Evolutionary conservation across 53 echinoderm and acorn worm species (phyloP), one percentile per base, ranked within the genome.

Genomic region (Henricia sp.): DNA sequence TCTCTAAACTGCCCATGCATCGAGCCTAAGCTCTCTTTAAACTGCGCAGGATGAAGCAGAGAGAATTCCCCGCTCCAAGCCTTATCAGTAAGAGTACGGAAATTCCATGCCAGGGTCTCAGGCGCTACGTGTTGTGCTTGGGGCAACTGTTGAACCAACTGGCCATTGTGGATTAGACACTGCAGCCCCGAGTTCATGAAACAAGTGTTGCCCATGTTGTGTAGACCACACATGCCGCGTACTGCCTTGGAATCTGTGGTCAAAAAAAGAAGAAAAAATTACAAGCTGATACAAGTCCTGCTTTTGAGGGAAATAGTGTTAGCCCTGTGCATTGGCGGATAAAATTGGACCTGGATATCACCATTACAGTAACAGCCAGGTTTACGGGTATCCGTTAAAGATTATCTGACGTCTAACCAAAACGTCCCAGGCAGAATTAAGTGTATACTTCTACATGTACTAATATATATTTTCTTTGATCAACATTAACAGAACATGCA

Each of bases 151-250:
- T 89, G 77, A 24, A 88, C 88, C 43, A 94, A 77, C 44, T 84
- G 85, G 13, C 92, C 54, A 39, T 92, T 92, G 83, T 92, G 92
- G 68, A 97, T 85, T 23, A 97, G 94, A 84, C 97, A 97, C 94
- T 97, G 97, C 19, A 97, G 92, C 11, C 94, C 97, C 6, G 97
- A 90, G 87, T 97, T 97, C 97, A 97, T 97, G 87, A 97, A 97
- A 67, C 97, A 97, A 52, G 97, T 97, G 80, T 94, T 94, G 28
- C 96, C 97, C 92, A 97, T 92, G 87, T 97, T 97, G 50, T 90
- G 94, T 28, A 97, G 87, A 32, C 94, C 97, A 29, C 94, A 92
- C 84, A 94, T 68, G 33, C 97, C 97, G 21, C 92, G 92, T 35
- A 77, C 77, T 4, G 91, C 94, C 25, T 82, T 72, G 2, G 84